Evolutionary conservation across 2,797 vertebrate genomes (phyloP), one percentile per base, ranked within the genome.

Genomic region (Brotula barbata): DNA sequence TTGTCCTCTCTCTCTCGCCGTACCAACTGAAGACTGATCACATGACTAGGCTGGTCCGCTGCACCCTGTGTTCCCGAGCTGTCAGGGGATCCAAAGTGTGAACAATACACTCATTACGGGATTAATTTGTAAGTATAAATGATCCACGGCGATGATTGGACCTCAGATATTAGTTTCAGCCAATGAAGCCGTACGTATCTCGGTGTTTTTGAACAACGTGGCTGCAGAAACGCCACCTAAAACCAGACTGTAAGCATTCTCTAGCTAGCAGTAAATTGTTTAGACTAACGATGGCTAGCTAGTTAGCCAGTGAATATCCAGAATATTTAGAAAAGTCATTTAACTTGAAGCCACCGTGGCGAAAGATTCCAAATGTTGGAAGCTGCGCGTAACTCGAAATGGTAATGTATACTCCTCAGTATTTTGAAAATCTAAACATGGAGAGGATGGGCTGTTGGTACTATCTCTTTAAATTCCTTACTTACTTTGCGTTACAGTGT

Each of bases 1-100:
- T 57, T 82, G 89, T 80, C 78, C 85, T 71, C 78, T 41, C 1
- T 44, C 28, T 0, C 44, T 7, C 62, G 9, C 72, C 70, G 7
- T 89, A 77, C 44, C 2, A 34, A 11, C 51, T 6, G 58, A 17
- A 45, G 16, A 51, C 34, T 41, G 34, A 66, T 88, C 90, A 91
- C 87, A 81, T 90, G 89, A 91, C 58, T 69, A 68, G 82, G 65
- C 68, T 70, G 80, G 77, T 54, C 50, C 40, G 50, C 37, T 62
- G 68, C 57, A 58, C 75, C 73, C 75, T 65, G 22, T 67, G 63
- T 43, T 80, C 67, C 66, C 63, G 66, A 78, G 69, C 85, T 89
- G 88, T 88, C 83, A 87, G 58, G 73, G 11, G 63, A 49, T 0
- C 15, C 36, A 31, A 71, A 73, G 52, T 76, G 45, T 72, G 43